A percentile compares a stretch with the other conserved stretches of the same genome.
Evolutionary conservation across 2,797 vertebrate species (phyloP).

Genomic region (Tangara arthus): DNA sequence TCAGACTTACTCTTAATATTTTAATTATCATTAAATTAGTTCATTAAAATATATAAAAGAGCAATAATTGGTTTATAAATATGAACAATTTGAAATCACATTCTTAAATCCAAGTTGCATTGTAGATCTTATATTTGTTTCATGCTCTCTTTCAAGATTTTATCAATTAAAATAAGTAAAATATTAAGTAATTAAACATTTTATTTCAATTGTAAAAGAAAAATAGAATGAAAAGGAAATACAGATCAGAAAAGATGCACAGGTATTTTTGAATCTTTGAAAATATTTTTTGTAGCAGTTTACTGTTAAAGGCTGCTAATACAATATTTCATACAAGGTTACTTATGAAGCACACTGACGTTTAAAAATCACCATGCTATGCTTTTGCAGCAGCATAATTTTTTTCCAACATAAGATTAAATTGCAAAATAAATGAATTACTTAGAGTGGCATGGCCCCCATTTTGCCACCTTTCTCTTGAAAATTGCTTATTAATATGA

Average conservation of each 20-base stretch:
- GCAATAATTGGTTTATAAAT: background rate
- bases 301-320: slow-evolving; percentile 62
- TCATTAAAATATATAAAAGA: background rate
- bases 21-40: background rate
- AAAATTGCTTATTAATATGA: slow-evolving; percentile 89
- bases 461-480: slow-evolving; percentile 81
- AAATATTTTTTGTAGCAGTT: slow-evolving; percentile 57
- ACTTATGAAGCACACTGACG: slow-evolving; percentile 81
- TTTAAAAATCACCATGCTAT: slow-evolving; percentile 89
- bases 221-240: slow-evolving; percentile 7
- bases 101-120: background rate
- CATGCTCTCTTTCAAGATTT: background rate
- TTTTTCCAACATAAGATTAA: slow-evolving; percentile 87
- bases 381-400: slow-evolving; percentile 74
- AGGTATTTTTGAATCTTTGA: slow-evolving; percentile 13
- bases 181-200: slow-evolving; percentile 1
- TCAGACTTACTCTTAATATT: background rate
- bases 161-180: background rate
- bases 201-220: background rate
- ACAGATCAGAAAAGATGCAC: slow-evolving; percentile 8
- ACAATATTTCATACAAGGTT: slow-evolving; percentile 78
- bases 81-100: background rate
- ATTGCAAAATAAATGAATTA: slow-evolving; percentile 96
- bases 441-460: slow-evolving; percentile 84
- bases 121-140: background rate